Base-by-base conservation (phyloP, 92 coral and sea anemone species). In the Zoanthus sociatus region DNA sequence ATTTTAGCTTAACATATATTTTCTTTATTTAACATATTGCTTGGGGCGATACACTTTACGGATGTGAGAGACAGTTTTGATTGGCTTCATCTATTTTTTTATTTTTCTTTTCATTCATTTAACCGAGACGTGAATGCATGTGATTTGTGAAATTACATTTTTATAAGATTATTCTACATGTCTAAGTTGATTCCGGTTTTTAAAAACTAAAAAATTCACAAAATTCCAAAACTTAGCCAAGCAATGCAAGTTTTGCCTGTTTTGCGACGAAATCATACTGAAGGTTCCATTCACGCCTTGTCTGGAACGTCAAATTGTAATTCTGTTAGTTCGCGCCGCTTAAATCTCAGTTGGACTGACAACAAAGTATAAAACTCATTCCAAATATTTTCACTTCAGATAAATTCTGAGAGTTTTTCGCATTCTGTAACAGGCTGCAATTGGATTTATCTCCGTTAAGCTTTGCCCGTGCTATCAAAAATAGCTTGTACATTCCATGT, bases 161-260 rank as follows among this genome's bases (percentile, higher is more conserved):
- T 37, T 37, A 37, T 4, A 37, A 37, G 42, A 37, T 37, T 37
- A 37, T 26, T 70, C 37, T 37, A 33, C 26, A 26, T 10, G 13
- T 58, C 33, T 31, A 79, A 2, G 63, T 53, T 47, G 78, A 21
- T 48, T 20, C 78, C 78, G 82, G 46, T 50, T 83, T 31, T 12
- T 56, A 83, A 26, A 31, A 11, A 47, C 21, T 58, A 84, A 42
- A 75, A 51, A 32, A 74, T 11, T 48, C 5, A 21, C 20, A n/a
- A 82, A 56, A 5, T 67, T 8, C n/a, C 37, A 33, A 18, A 20
- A 72, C 76, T 58, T 53, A 53, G 10, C 63, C n/a, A 51, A 10
- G 7, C 10, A 30, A 8, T 4, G 56, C 9, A 78, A 61, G 11
- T 20, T 12, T 44, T 37, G 14, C 71, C 83, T 15, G 21, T 53